Evolutionary conservation across 2,888 invertebrate genomes (phyloP).

Genomic region (Megastigmus dorsalis): DNA sequence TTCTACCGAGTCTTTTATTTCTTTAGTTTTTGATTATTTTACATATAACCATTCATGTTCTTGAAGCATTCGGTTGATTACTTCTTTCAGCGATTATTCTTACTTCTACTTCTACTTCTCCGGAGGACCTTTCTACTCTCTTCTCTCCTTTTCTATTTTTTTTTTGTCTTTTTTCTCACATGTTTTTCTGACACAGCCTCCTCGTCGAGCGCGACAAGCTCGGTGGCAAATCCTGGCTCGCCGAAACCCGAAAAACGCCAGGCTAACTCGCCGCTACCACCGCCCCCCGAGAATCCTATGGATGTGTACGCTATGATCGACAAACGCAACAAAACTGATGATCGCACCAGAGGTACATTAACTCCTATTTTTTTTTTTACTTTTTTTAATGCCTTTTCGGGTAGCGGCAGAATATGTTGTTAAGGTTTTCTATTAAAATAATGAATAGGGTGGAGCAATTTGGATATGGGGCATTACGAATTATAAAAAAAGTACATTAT

Average conservation of each 20-base stretch:
- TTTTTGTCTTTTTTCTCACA: slow-evolving; percentile 12
- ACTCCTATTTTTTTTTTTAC: neutral
- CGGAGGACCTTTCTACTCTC: slow-evolving; percentile 6
- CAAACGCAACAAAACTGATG: slow-evolving; percentile 67
- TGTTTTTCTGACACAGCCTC: slow-evolving; percentile 76
- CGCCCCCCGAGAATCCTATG: slow-evolving; percentile 81
- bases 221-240: slow-evolving; percentile 85
- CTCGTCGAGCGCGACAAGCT: slow-evolving; percentile 83
- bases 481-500: too few species aligned
- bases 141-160: slow-evolving; percentile 10
- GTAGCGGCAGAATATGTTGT: too few species aligned
- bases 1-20: neutral
- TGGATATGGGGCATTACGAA: too few species aligned
- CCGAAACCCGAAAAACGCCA: slow-evolving; percentile 93
- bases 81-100: neutral
- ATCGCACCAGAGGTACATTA: slow-evolving; percentile 59
- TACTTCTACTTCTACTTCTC: slow-evolving; percentile 1
- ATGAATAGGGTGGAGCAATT: too few species aligned
- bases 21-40: neutral
- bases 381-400: too few species aligned
- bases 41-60: neutral
- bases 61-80: too few species aligned
- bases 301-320: slow-evolving; percentile 74
- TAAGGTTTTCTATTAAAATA: too few species aligned
- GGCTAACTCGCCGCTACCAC: slow-evolving; percentile 91